Evolutionary conservation across 2,113 vertebrate species (phyloP).

Genomic region (Clarias magur): DNA sequence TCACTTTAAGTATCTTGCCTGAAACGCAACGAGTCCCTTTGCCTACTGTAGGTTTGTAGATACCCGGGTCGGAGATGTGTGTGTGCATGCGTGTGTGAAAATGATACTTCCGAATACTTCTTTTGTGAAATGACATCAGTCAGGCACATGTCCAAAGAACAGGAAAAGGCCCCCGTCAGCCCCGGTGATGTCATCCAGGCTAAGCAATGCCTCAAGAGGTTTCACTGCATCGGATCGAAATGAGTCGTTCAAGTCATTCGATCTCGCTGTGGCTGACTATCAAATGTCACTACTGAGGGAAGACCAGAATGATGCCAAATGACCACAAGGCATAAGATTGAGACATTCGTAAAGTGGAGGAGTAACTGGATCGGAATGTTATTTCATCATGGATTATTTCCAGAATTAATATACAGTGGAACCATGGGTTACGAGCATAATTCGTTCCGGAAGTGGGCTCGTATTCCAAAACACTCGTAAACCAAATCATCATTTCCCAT

Average conservation of each 20-base stretch:
- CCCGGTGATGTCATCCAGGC: constrained; percentile 28
- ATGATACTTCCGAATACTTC: not conserved
- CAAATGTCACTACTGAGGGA: not conserved
- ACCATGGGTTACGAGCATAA: too few relatives aligned
- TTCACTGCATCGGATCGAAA: not conserved
- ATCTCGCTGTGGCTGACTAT: not conserved
- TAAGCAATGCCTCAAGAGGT: not conserved
- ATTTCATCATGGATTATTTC: not conserved
- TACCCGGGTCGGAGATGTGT: not conserved
- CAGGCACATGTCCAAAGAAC: not conserved
- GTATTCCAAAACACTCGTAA: too few relatives aligned
- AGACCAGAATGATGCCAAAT: not conserved
- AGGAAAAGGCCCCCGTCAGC: not conserved
- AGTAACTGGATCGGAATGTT: not conserved
- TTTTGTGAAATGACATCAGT: constrained; percentile 2
- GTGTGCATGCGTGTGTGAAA: not conserved
- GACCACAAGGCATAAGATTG: not conserved
- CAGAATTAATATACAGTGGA: too few relatives aligned
- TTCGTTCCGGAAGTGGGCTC: too few relatives aligned
- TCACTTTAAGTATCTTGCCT: not conserved
- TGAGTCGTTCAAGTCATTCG: not conserved
- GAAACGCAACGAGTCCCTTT: not conserved
- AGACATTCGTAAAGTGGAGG: not conserved
- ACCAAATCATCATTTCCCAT: too few relatives aligned
- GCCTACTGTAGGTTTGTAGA: not conserved